A percentile compares a stretch with the other conserved stretches of the same genome.
These are phyloP conservation scores for Cathartes aura DNA, from an alignment of 2,113 vertebrate genomes.

Conservation along the genomic window DNA sequence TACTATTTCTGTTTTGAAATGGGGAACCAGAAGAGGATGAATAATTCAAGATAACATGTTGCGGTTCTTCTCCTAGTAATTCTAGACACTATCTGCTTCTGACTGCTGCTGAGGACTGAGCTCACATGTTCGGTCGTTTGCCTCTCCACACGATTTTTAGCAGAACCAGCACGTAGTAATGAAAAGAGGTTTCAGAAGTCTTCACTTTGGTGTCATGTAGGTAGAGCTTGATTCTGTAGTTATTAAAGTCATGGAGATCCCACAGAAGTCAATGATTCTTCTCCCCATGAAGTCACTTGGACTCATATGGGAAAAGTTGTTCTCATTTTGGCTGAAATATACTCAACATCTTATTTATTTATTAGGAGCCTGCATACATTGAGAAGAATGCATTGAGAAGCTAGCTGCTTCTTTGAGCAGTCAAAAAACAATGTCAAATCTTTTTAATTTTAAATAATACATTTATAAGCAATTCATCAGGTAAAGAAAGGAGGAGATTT, in stretches of 20 bases:
- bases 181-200: background rate
- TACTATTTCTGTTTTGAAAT: constrained; percentile 36
- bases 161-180: background rate
- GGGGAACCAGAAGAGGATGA: background rate
- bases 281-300: background rate
- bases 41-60: background rate
- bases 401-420: background rate
- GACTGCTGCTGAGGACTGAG: background rate
- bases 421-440: background rate
- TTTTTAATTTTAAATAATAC: background rate
- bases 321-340: background rate
- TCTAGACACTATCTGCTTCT: background rate
- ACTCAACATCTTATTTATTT: background rate
- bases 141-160: background rate
- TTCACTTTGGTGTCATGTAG: background rate
- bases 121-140: background rate
- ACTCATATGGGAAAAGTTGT: background rate
- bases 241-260: background rate
- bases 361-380: background rate
- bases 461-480: background rate
- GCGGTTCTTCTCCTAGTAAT: background rate
- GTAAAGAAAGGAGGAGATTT: background rate
- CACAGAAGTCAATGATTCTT: background rate
- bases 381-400: background rate
- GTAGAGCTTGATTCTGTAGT: background rate